Percentiles rank a stretch among this genome's conserved stretches.
Conservation (phyloP, 2,797 vertebrate species). For the Hippoglossus hippoglossus region DNA sequence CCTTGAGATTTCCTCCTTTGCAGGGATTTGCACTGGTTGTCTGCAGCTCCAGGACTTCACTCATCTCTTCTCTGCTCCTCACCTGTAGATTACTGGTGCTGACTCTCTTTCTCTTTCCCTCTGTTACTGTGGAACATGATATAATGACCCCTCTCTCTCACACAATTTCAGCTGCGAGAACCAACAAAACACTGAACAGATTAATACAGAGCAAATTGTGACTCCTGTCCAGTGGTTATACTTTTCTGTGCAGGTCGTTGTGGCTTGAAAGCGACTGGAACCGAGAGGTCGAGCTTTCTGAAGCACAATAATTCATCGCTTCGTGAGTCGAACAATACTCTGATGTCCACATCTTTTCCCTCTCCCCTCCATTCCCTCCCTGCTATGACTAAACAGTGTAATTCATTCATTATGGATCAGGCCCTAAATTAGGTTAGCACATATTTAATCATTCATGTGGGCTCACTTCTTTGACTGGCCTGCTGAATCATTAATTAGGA, state of each 20-base stretch:
- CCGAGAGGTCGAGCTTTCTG: constrained; percentile 20
- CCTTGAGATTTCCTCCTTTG: constrained; percentile 63
- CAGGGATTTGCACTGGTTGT: constrained; percentile 66
- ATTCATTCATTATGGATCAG: constrained; percentile 75
- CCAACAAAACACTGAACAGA: constrained; percentile 10
- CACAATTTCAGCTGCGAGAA: constrained; percentile 24
- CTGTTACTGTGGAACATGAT: constrained; percentile 25
- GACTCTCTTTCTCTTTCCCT: constrained; percentile 26
- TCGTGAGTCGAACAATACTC: constrained; percentile 37
- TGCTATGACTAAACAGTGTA: constrained; percentile 62
- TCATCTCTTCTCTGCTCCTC: constrained; percentile 54
- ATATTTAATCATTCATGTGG: constrained; percentile 80
- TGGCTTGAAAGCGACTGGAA: constrained; percentile 26
- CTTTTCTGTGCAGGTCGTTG: constrained; percentile 17
- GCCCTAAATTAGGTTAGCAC: constrained; percentile 76
- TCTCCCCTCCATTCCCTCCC: constrained; percentile 30
- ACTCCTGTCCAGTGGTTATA: constrained; percentile 9
- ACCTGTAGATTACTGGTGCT: constrained; percentile 56
- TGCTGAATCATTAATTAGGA: constrained; percentile 72
- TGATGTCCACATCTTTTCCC: constrained; percentile 44
- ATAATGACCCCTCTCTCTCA: constrained; percentile 9
- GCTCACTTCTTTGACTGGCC: constrained; percentile 70
- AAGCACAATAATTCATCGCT: constrained; percentile 47
- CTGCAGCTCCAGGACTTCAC: constrained; percentile 60
- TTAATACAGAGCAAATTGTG: neutral